These are phyloP conservation scores for Sciurus carolinensis DNA, from an alignment of 2,797 vertebrate species.

Conservation along the genomic window DNA sequence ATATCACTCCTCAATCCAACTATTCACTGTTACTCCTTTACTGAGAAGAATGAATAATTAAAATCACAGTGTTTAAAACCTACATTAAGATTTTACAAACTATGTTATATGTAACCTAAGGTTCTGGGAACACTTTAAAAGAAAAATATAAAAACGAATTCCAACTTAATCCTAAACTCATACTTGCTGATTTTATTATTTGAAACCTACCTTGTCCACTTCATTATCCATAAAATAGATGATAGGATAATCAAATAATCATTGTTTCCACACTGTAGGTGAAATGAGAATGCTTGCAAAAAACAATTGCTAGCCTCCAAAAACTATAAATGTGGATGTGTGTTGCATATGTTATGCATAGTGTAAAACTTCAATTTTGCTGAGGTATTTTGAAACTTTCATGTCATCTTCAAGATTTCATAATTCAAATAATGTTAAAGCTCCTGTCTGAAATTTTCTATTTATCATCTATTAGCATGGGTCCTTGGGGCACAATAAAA, in stretches of 20 bases:
- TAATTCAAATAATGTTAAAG: slow-evolving; percentile 54
- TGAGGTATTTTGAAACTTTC: slow-evolving; percentile 67
- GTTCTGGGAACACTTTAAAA: slow-evolving; percentile 11
- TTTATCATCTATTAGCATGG: background rate
- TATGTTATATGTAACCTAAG: slow-evolving; percentile 51
- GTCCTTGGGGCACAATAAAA: slow-evolving; percentile 12
- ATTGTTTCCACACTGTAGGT: slow-evolving; percentile 35
- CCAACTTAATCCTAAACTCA: background rate
- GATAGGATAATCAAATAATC: background rate
- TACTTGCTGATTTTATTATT: slow-evolving; percentile 61
- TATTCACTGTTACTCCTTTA: slow-evolving; percentile 12
- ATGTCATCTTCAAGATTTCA: slow-evolving; percentile 47
- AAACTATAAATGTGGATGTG: slow-evolving; percentile 35
- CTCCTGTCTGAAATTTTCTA: slow-evolving; percentile 49
- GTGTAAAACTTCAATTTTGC: slow-evolving; percentile 12
- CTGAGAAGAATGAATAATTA: slow-evolving; percentile 65
- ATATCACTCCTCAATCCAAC: slow-evolving; percentile 39
- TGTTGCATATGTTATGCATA: background rate
- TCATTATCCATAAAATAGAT: slow-evolving; percentile 64
- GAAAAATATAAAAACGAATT: slow-evolving; percentile 59
- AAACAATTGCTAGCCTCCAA: slow-evolving; percentile 23
- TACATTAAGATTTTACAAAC: slow-evolving; percentile 55
- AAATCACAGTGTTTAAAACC: slow-evolving; percentile 49
- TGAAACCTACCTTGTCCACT: background rate
- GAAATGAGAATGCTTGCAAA: slow-evolving; percentile 56